A percentile compares a stretch with the other conserved stretches of the same genome.
Conservation (phyloP, 2,113 vertebrate species). For the Podilymbus podiceps region DNA sequence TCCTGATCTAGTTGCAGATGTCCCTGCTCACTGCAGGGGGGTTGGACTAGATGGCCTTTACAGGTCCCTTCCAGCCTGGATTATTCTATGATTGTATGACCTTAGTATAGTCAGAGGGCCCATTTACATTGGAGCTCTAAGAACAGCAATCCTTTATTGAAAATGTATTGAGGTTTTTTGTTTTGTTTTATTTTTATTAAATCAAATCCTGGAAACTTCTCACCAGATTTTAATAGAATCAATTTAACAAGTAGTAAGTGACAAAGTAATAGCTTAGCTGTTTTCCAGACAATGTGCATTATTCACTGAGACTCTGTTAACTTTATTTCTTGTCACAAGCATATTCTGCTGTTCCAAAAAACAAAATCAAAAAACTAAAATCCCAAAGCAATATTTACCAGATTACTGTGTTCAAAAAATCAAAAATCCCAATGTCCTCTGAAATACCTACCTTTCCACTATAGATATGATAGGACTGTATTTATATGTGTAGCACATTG, state of each 20-base stretch:
- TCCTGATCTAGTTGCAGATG: no score
- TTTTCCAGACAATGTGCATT: not conserved
- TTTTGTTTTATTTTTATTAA: not conserved
- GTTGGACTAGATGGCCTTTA: no score
- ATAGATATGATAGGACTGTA: rapidly evolving
- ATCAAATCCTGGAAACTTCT: constrained; percentile 2
- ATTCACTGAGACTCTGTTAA: not conserved
- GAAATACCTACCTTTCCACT: not conserved
- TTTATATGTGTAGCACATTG: not conserved
- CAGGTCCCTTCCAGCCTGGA: no score
- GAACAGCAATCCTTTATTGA: constrained; percentile 19
- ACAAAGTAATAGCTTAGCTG: not conserved
- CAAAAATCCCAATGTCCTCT: not conserved
- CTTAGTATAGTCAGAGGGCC: not conserved
- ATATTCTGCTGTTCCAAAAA: not conserved
- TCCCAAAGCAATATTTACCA: not conserved
- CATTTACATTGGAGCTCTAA: not conserved
- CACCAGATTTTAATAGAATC: not conserved
- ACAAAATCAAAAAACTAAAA: not conserved
- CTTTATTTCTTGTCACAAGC: not conserved
- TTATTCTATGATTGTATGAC: not conserved
- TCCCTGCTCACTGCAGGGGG: no score
- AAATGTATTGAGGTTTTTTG: constrained; percentile 9
- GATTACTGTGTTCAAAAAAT: not conserved
- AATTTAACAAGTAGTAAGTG: not conserved